Evolutionary conservation across 1,140 invertebrate species (phyloP).

Genomic region (Anthonomus grandis): DNA sequence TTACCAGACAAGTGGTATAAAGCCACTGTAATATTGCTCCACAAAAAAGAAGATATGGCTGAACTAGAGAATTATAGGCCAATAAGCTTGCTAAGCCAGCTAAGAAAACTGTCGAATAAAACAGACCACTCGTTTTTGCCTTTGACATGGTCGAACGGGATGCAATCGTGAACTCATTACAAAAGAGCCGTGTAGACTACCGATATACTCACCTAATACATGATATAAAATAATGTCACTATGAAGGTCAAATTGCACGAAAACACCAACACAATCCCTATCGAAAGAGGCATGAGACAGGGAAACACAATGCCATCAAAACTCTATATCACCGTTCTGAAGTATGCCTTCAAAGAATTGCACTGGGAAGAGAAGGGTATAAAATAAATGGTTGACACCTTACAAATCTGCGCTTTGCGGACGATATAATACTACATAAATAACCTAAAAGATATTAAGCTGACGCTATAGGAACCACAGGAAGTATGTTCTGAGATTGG

Average conservation of each 20-base stretch:
- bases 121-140: conserved; percentile 1
- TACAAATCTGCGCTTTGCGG: conserved; percentile 43
- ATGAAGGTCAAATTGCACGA: conserved; percentile 22
- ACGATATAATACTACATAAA: too few species aligned
- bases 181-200: conserved; percentile 5
- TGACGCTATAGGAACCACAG: too few species aligned
- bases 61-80: too few species aligned
- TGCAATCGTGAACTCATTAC: not conserved
- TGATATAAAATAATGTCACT: too few species aligned
- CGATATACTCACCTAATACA: conserved; percentile 11
- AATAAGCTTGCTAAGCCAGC: too few species aligned
- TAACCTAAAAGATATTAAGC: too few species aligned
- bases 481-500: too few species aligned
- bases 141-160: too few species aligned
- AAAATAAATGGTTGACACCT: conserved; percentile 31
- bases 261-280: conserved; percentile 36
- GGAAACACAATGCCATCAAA: conserved; percentile 37
- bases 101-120: conserved; percentile 5
- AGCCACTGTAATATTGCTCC: conserved; percentile 8
- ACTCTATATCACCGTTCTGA: conserved; percentile 36
- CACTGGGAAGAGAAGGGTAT: conserved; percentile 36
- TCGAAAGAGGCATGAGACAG: conserved; percentile 36
- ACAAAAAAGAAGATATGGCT: conserved; percentile 2
- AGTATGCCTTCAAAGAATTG: conserved; percentile 36
- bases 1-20: conserved; percentile 13